These are phyloP conservation scores for Bryconaethiops microstoma DNA, from an alignment of 2,797 vertebrate genomes.

Conservation along the genomic window DNA sequence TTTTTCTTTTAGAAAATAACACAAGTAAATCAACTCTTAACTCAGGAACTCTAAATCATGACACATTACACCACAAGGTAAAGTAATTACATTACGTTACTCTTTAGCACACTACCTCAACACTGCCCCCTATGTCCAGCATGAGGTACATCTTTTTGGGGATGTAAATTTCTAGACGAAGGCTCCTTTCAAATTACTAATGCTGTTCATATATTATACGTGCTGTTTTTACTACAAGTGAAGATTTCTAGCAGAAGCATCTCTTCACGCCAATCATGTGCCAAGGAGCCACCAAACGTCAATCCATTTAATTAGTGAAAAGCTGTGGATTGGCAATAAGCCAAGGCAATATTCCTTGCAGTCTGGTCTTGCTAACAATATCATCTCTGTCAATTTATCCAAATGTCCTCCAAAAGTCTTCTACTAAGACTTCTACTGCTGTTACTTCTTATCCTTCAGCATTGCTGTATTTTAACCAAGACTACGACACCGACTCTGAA, in stretches of 20 bases:
- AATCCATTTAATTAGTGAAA: constrained; percentile 29
- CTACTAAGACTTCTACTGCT: no score
- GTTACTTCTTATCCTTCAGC: no score
- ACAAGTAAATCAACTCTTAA: no score
- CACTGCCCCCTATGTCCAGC: no score
- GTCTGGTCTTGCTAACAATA: not conserved
- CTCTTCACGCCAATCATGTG: not conserved
- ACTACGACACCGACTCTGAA: constrained; percentile 57
- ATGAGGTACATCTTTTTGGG: no score
- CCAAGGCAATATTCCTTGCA: constrained; percentile 35
- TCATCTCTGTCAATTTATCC: not conserved
- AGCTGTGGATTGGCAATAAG: constrained; percentile 17
- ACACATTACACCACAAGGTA: no score
- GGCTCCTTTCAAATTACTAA: not conserved
- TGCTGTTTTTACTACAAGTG: constrained; percentile 45
- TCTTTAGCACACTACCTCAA: no score
- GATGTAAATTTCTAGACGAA: no score
- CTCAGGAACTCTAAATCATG: no score
- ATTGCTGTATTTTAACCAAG: constrained; percentile 12
- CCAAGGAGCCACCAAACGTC: not conserved
- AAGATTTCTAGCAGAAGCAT: constrained; percentile 51
- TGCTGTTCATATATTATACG: constrained; percentile 6
- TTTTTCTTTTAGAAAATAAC: no score
- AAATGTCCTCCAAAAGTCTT: not conserved
- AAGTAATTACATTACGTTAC: no score